Conservation (phyloP, 2,888 invertebrate genomes). For the Ichneumon xanthorius region DNA sequence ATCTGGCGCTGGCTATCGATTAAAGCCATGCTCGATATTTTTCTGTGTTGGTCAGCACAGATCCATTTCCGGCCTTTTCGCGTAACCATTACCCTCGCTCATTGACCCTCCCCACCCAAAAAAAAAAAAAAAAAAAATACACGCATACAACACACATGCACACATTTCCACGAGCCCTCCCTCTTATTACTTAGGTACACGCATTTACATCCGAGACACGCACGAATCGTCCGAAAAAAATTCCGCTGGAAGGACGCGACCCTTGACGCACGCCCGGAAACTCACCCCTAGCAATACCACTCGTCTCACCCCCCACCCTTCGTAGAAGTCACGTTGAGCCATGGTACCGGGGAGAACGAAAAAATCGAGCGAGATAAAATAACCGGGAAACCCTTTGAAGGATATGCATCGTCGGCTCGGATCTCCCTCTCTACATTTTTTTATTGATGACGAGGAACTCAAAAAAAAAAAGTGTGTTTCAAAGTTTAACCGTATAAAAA, state of each 20-base stretch:
- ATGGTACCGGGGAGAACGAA: constrained; percentile 43
- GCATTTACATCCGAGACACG: constrained; percentile 55
- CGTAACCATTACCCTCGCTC: constrained; percentile 62
- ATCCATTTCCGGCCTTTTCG: constrained; percentile 68
- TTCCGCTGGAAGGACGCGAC: constrained; percentile 33
- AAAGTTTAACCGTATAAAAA: constrained; percentile 23
- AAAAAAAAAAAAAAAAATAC: constrained; percentile 30
- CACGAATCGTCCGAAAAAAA: constrained; percentile 59
- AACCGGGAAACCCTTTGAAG: constrained; percentile 49
- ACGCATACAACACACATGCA: constrained; percentile 27
- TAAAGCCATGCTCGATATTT: constrained; percentile 59
- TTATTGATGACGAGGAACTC: constrained; percentile 49
- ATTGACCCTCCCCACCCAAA: constrained; percentile 45
- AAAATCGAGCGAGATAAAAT: constrained; percentile 52
- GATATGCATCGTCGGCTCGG: constrained; percentile 32
- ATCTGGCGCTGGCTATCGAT: constrained; percentile 53
- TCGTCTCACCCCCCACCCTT: constrained; percentile 37
- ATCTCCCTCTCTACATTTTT: constrained; percentile 46
- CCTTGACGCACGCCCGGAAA: constrained; percentile 28
- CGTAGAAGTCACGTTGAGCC: constrained; percentile 41
- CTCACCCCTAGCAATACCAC: constrained; percentile 18
- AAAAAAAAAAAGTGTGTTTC: constrained; percentile 22
- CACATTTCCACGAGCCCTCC: constrained; percentile 25
- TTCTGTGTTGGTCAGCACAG: constrained; percentile 59
- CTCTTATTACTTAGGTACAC: constrained; percentile 30